These are phyloP conservation scores for Ramphastos sulfuratus DNA, from an alignment of 2,113 vertebrate genomes.

Conservation along the genomic window DNA sequence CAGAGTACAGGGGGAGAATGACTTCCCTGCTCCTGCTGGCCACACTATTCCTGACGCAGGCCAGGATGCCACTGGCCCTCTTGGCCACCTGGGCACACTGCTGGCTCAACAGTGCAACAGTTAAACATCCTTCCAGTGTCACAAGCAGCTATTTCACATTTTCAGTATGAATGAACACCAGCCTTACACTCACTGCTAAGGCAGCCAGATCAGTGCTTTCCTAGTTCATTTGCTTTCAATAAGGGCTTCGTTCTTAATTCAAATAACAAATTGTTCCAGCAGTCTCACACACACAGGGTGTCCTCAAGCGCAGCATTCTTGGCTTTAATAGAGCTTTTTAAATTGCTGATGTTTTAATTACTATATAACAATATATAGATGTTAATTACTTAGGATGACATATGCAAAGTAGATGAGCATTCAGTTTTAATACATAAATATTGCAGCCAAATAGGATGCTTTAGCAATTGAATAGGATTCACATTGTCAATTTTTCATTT, in stretches of 20 bases:
- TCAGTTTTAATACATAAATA: background rate
- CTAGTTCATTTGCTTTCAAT: constrained; percentile 16
- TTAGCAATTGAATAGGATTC: background rate
- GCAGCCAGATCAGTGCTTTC: background rate
- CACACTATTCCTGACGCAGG: too few relatives aligned
- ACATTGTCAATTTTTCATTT: background rate
- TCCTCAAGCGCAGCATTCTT: background rate
- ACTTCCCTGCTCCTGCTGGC: too few relatives aligned
- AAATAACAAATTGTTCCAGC: background rate
- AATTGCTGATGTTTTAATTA: background rate
- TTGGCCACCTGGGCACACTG: too few relatives aligned
- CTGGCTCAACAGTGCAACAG: too few relatives aligned
- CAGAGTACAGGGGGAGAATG: too few relatives aligned
- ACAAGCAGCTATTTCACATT: background rate
- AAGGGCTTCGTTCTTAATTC: background rate
- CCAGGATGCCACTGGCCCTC: too few relatives aligned
- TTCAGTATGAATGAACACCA: constrained; percentile 1
- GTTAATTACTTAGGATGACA: background rate
- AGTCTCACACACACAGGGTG: background rate
- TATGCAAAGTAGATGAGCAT: background rate
- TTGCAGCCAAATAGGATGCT: background rate
- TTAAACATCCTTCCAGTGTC: background rate
- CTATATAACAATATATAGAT: background rate
- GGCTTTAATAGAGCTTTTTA: background rate
- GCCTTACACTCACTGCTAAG: background rate